Base-by-base conservation (phyloP, 1,140 invertebrate genomes). In the Halesus radiatus region DNA sequence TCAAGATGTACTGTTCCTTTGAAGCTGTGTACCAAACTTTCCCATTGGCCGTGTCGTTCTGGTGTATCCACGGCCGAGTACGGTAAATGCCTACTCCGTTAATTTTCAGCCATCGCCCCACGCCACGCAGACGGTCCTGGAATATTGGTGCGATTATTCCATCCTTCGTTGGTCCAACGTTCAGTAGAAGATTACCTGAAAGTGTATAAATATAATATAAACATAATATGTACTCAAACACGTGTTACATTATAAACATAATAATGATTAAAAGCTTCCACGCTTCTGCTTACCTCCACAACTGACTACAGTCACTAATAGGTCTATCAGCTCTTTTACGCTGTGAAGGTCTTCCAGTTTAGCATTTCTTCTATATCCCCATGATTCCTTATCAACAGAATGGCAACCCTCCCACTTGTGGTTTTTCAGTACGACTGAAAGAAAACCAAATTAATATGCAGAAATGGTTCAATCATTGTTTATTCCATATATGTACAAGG, bases 391-490 rank as follows among this genome's bases (percentile, higher is more conserved):
- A 85, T 99, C 98, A 54, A 99, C 88, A 0, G 97, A 98, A 91
- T 99, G 96, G 16, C 94, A 94, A n/a, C 97, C 97, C 87, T 98
- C 97, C 96, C 96, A 98, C 87, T 98, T 98, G 81, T 95, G 95
- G 3, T 88, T 70, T 84, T 93, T 91, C 6, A 97, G 37, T 45
- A 45, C 37, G 8, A 0, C 37, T 45, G 37, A 45, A 45, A 45
- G 10, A 45, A 45, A 45, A 37, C n/a, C n/a, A n/a, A 7, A 1
- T 7, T 7, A n/a, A n/a, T n/a, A n/a, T n/a, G n/a, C 37, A 45
- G 37, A 45, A 45, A 45, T 10, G 5, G 8, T 45, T 45, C 7
- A 45, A 45, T 37, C 37, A 45, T 45, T 13, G 1, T 45, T 0
- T 29, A 29, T 29, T 29, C 26, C 2, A 29, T 29, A 29, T 29